Evolutionary conservation across 2,888 invertebrate species (phyloP).

Genomic region (Melinaea marsaeus): DNA sequence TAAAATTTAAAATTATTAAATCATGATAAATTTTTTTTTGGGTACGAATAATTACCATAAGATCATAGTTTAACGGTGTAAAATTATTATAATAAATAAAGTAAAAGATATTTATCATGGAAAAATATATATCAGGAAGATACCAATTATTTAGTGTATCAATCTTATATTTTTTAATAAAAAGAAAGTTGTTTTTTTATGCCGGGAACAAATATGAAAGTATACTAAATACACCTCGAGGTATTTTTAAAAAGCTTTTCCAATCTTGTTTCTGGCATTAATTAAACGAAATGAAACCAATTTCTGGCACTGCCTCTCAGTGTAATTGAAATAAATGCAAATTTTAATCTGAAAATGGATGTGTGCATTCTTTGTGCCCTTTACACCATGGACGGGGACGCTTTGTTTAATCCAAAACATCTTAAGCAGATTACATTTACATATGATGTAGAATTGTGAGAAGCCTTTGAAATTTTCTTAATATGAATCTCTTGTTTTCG

Average conservation of each 20-base stretch:
- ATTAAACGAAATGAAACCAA: slow-evolving; percentile 11
- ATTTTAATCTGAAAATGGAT: slow-evolving; percentile 8
- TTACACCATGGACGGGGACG: neutral
- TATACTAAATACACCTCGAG: neutral
- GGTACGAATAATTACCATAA: no score
- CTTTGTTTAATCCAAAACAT: slow-evolving; percentile 4
- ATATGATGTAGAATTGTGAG: neutral
- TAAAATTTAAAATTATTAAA: no score
- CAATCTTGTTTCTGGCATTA: slow-evolving; percentile 8
- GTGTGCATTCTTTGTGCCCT: slow-evolving; percentile 2
- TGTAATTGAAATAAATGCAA: slow-evolving; percentile 10
- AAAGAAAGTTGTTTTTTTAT: no score
- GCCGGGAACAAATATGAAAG: no score
- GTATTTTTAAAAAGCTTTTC: neutral
- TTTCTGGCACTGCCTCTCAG: slow-evolving; percentile 7
- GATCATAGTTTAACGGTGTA: no score
- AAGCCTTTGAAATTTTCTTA: neutral
- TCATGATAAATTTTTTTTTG: no score
- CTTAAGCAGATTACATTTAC: slow-evolving; percentile 6
- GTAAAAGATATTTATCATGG: no score
- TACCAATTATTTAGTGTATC: no score
- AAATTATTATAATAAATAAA: no score
- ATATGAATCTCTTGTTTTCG: neutral
- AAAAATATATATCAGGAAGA: no score
- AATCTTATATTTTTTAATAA: no score